Conservation (phyloP, 2,888 invertebrate species). For the Meandrusa payeni region DNA sequence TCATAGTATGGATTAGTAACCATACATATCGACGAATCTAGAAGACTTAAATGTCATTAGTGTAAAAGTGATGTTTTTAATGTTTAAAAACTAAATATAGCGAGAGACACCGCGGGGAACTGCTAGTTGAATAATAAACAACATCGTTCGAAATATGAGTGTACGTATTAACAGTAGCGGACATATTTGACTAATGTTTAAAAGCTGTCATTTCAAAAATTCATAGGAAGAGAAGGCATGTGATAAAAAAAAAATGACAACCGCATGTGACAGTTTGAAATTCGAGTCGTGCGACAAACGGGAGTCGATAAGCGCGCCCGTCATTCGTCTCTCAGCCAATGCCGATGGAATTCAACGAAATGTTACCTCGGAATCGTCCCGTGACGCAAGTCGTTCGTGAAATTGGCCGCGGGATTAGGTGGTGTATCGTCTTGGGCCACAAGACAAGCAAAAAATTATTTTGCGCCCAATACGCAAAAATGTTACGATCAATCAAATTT, state of each 20-base stretch:
- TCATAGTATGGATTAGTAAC: no score
- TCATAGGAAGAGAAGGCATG: constrained; percentile 49
- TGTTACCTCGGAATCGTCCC: constrained; percentile 42
- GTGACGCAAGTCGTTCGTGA: constrained; percentile 57
- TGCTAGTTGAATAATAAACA: no score
- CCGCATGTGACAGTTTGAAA: constrained; percentile 61
- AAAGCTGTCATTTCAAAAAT: constrained; percentile 36
- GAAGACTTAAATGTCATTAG: no score
- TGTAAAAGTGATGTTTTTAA: no score
- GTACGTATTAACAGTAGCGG: constrained; percentile 47
- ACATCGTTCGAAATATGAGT: no score
- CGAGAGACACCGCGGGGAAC: no score
- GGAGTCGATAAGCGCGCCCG: constrained; percentile 40
- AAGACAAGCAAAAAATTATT: no score
- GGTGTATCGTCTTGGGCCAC: no score
- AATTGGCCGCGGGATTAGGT: constrained; percentile 38
- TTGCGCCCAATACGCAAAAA: no score
- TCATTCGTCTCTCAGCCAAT: constrained; percentile 39
- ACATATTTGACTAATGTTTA: constrained; percentile 40
- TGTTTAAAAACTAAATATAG: no score
- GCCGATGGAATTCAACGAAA: constrained; percentile 60
- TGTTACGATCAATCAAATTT: no score
- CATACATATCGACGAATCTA: no score
- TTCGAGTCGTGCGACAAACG: constrained; percentile 47
- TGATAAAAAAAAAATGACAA: constrained; percentile 29